phyloP scores from a whole-genome alignment of 2,888 invertebrate genomes.

The Trissonchulus sp. region DNA sequence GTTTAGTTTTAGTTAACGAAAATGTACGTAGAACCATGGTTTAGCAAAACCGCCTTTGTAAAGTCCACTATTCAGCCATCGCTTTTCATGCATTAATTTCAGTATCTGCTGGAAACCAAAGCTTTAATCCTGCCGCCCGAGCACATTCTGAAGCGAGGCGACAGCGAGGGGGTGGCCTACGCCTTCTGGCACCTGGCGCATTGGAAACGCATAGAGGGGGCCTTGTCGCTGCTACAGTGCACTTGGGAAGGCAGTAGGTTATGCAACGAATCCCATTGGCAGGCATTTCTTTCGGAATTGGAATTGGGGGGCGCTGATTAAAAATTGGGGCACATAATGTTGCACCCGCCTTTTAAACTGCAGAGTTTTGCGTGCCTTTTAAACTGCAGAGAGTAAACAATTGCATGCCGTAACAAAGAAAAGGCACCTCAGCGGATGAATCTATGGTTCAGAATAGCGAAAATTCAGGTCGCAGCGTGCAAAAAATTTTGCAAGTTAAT shows the following conservation, averaged over 20 bases:
- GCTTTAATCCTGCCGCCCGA: slow-evolving; percentile 90
- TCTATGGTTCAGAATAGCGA: no score
- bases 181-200: slow-evolving; percentile 90
- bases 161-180: slow-evolving; percentile 93
- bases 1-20: no score
- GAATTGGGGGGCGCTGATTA: not conserved
- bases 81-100: no score
- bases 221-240: slow-evolving; percentile 77
- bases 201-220: slow-evolving; percentile 94
- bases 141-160: slow-evolving; percentile 83
- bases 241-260: slow-evolving; percentile 78
- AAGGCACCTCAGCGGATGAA: no score
- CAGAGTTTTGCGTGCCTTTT: not conserved
- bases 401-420: no score
- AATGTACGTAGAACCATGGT: no score
- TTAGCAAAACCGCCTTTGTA: no score
- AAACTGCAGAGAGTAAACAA: no score
- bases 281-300: not conserved
- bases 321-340: not conserved
- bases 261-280: no score
- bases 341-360: not conserved
- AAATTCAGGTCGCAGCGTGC: no score
- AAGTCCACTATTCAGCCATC: no score
- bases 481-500: no score
- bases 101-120: slow-evolving; percentile 87